Evolutionary conservation across 1,140 invertebrate genomes (phyloP), one percentile per base, ranked within the genome.

Genomic region (Myzus persicae): DNA sequence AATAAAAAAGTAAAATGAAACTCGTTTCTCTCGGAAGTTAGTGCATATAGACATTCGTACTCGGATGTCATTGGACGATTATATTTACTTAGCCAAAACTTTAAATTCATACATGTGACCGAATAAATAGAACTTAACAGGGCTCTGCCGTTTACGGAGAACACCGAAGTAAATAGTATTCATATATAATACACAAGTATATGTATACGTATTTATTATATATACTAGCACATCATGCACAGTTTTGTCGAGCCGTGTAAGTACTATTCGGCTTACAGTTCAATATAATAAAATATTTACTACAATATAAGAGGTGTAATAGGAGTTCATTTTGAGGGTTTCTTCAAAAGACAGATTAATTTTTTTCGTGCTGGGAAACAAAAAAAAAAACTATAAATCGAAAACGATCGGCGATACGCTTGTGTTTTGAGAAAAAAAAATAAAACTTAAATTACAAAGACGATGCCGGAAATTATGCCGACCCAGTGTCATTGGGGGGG

Each of bases 391-490:
- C 11, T 67, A 11, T 38, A 40, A 90, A 90, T 90, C 38, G 54
- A 90, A 42, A 59, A 67, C 42, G 38, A 59, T 90, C 36, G 36
- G 2, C 22, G n/a, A 40, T 54, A 40, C 48, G 48, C 36, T 90
- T 14, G n/a, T 54, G n/a, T 59, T 54, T 14, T 2, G 1, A 5
- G 18, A 38, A 42, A 42, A 40, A 46, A 87, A 46, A 40, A 38
- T 51, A 42, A 90, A 59, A 90, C 51, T 67, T 42, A 90, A 90
- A 67, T 90, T 90, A n/a, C 51, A 54, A 67, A 42, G 46, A 90
- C 14, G 88, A 42, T 31, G 40, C 89, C 89, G 54, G 51, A 90
- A 90, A 90, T 90, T 90, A 90, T 90, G 36, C 89, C 38, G 6
- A 6, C 22, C 24, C 38, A 7, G 48, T 59, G 88, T 42, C 88